phyloP scores from a whole-genome alignment of 2,797 vertebrate species.

The Lophotriccus pileatus region DNA sequence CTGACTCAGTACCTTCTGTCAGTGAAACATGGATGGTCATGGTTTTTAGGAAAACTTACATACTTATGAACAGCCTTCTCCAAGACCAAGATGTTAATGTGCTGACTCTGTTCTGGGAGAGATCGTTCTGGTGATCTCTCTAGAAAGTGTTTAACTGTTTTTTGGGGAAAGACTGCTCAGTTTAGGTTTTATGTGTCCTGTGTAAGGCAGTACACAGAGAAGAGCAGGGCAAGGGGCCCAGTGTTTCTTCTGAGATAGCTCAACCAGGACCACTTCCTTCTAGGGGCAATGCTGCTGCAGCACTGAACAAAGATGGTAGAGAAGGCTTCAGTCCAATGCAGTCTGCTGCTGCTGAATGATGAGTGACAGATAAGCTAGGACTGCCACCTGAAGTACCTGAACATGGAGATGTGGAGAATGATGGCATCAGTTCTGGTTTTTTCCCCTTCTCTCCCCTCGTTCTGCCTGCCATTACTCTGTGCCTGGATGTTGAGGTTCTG shows the following conservation, averaged over 20 bases:
- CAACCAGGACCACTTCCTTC: neutral
- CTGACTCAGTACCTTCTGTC: neutral
- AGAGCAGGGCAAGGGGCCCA: neutral
- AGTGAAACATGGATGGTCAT: neutral
- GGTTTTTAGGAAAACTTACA: neutral
- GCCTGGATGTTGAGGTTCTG: neutral
- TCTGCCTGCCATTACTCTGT: neutral
- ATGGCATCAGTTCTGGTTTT: neutral
- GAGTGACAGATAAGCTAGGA: neutral
- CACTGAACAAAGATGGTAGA: neutral
- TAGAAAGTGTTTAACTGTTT: neutral
- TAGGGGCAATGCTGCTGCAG: neutral
- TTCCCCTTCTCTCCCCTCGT: neutral
- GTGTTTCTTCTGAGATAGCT: neutral
- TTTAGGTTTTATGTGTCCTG: neutral
- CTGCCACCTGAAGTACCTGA: neutral
- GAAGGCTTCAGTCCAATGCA: neutral
- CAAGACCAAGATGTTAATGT: neutral
- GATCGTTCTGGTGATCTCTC: neutral
- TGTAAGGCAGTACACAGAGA: neutral
- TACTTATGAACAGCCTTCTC: neutral
- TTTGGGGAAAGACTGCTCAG: neutral
- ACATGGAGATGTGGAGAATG: neutral
- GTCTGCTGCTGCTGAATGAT: neutral
- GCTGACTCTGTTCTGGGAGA: neutral